phyloP scores from a whole-genome alignment of 1,140 invertebrate species.

The Aphis gossypii region DNA sequence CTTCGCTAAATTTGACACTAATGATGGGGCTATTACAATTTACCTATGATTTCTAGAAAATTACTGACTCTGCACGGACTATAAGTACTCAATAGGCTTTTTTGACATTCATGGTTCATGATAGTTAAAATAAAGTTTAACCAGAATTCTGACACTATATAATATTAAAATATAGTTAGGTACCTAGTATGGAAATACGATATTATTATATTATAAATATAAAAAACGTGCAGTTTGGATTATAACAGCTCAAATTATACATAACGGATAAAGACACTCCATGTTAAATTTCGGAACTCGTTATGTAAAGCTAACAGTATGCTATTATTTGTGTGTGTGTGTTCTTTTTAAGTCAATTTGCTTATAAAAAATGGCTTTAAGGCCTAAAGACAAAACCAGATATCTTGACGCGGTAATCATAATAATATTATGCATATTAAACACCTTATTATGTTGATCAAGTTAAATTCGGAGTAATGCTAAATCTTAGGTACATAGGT shows the following conservation, averaged over 20 bases:
- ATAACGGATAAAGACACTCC: not conserved
- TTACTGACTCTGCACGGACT: not conserved
- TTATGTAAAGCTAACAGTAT: not conserved
- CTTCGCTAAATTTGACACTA: not conserved
- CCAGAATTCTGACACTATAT: not conserved
- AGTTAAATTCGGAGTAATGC: not conserved
- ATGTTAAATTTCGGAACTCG: not conserved
- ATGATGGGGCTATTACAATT: not conserved
- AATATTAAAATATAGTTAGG: not conserved
- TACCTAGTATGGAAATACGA: not conserved
- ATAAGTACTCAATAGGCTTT: not conserved
- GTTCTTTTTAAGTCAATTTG: not conserved
- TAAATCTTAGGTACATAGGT: not conserved
- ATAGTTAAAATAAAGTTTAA: not conserved
- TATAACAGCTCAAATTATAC: not conserved
- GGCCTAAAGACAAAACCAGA: not conserved
- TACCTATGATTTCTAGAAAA: not conserved
- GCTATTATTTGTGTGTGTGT: not conserved
- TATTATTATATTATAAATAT: not conserved
- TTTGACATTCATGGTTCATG: not conserved
- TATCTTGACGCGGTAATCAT: not conserved
- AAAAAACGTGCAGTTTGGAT: not conserved
- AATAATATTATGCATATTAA: conserved; percentile 12
- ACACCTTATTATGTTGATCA: not conserved
- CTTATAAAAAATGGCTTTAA: not conserved